Evolutionary conservation across 1,140 invertebrate species (phyloP), one percentile per base, ranked within the genome.

Genomic region (Macrosteles quadrilineatus): DNA sequence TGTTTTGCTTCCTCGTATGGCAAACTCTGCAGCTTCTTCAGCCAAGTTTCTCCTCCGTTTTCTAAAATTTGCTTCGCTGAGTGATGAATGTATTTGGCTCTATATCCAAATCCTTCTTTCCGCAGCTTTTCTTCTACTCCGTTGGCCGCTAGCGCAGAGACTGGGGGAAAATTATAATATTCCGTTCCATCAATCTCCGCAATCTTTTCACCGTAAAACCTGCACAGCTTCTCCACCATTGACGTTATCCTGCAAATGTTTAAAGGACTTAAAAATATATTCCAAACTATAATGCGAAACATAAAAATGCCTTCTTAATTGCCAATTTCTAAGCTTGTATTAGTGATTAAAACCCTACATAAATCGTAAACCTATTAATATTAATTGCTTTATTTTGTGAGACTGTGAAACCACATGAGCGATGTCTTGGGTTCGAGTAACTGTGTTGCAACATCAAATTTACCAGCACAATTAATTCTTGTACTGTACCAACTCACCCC

Each of bases 141-240:
- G 67, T 82, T 71, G 3, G 78, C 76, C 1, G 86, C 80, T 53
- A 98, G 79, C 23, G 79, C 79, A 68, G 90, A 82, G 2, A 96
- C 83, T 4, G 82, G 79, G 64, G 97, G 97, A 83, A 99, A 98
- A 72, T 86, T 81, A 80, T 91, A 91, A 81, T 91, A 96, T 32
- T 80, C 77, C 50, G 80, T 76, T 23, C 84, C 88, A 70, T 95
- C 85, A 59, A 90, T 74, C 71, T 84, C 77, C 68, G 86, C 87
- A 72, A 98, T 89, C 79, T 88, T 84, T 30, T 87, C 75, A 3
- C 97, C 97, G 84, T 94, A 98, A 64, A 90, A 84, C 12, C 72
- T 77, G 77, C 94, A 96, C 57, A 99, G 79, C 79, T 94, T 95
- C 78, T 97, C 91, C 6, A 99, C 92, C 95, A 99, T 96, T 23